Base-by-base conservation (phyloP, 2,113 vertebrate genomes). In the Psephotus haematonotus region DNA sequence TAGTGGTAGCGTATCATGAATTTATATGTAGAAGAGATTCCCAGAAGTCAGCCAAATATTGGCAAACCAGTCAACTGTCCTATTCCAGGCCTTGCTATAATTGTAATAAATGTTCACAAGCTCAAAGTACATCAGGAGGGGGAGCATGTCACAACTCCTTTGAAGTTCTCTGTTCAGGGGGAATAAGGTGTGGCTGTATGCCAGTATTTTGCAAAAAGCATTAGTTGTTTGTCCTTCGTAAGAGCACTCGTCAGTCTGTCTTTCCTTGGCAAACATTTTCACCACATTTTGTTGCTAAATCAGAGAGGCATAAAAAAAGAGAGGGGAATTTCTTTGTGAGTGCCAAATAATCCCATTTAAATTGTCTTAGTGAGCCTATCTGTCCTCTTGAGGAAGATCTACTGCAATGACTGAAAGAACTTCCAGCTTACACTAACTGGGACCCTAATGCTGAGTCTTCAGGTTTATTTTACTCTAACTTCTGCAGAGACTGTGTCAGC, bases 251-350 rank as follows among this genome's bases (percentile, higher is more conserved):
- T 25, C 52, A 13, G 28, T 16, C 41, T 94, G 8, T 75, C 92
- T 93, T 96, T 95, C 74, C 87, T 93, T 44, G 89, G 79, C 83
- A 94, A 92, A 47, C 28, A 37, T 69, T 92, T 97, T 95, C 60
- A 84, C 28, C 3, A 3, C 39, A 24, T 52, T 17, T 49, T 28
- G 41, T 87, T 97, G 67, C 75, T 91, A 85, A 90, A 91, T 93
- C 59, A 70, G 49, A 88, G 23, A 71, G 17, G 25, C 13, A 41
- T 13, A 65, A 50, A 37, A 47, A 57, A 35, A 41, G 16, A 29
- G 13, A 18, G 41, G 8, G 22, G 44, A 29, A 52, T 31, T 57
- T 60, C 41, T 46, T 59, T 81, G 43, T 35, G 62, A 89, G 19
- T 46, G n/a, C 11, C 35, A 55, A n/a, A 27, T 67, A 59, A 88